A percentile compares a stretch with the other conserved stretches of the same genome.
phyloP scores from a whole-genome alignment of 2,797 vertebrate genomes.

The Protonibea diacanthus region DNA sequence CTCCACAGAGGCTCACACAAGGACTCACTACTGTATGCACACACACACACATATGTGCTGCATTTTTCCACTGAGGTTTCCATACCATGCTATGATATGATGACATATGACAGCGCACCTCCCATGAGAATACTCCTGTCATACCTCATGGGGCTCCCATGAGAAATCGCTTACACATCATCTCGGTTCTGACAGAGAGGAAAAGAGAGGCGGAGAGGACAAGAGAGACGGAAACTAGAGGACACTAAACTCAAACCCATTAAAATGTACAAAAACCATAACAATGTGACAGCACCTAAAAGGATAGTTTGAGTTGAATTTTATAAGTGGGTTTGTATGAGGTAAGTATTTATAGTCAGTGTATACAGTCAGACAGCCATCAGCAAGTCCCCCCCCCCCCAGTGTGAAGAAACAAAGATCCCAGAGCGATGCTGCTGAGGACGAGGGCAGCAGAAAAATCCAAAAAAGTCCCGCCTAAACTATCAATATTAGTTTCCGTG shows the following conservation, averaged over 20 bases:
- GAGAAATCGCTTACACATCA: slow-evolving; percentile 33
- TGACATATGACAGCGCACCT: slow-evolving; percentile 44
- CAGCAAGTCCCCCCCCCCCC: too few species aligned
- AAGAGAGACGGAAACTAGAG: slow-evolving; percentile 16
- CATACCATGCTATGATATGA: slow-evolving; percentile 41
- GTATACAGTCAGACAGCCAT: too few species aligned
- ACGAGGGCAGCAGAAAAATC: too few species aligned
- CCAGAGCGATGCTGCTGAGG: too few species aligned
- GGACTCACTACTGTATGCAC: slow-evolving; percentile 2
- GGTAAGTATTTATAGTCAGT: too few species aligned
- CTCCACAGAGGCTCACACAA: neutral
- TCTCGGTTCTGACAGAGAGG: slow-evolving; percentile 15
- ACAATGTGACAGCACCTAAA: neutral
- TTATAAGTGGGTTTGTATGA: too few species aligned
- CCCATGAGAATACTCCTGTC: slow-evolving; percentile 25
- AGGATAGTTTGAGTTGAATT: too few species aligned
- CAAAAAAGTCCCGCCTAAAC: too few species aligned
- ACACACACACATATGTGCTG: slow-evolving; percentile 6
- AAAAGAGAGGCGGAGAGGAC: neutral
- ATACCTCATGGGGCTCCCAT: slow-evolving; percentile 32
- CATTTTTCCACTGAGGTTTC: slow-evolving; percentile 33
- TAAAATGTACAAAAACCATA: slow-evolving; percentile 21
- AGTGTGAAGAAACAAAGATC: too few species aligned
- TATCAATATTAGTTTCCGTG: too few species aligned
- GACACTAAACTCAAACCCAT: neutral